Base-by-base conservation (phyloP, 2,888 invertebrate species). In the Acrobeloides nanus region DNA sequence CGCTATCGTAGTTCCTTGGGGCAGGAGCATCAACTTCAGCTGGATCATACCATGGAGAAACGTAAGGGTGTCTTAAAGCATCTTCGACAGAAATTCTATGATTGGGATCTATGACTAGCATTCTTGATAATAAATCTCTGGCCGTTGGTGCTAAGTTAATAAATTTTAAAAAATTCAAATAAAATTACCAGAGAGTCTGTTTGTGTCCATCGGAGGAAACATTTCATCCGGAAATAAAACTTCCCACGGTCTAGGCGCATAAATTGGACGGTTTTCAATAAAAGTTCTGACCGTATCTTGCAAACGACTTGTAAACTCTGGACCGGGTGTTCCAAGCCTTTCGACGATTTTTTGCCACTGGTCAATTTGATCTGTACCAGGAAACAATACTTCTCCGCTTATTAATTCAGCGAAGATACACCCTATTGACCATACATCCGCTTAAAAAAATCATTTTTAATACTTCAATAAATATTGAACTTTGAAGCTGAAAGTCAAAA, bases 31-130 rank as follows among this genome's bases (percentile, higher is more conserved):
- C 93, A 55, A 97, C 97, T 81, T 97, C 93, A 39, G 46, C 86
- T 78, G 95, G 93, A 79, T 97, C 95, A 79, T 90, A 97, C 97
- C 97, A 97, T 53, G 97, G 92, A 79, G 93, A 92, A 77, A 97
- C 97, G 81, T 97, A 99, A 53, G 93, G 90, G 78, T 99, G 97
- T 12, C 61, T 81, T 65, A 97, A 81, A 57, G 97, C 97, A 73
- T 95, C 92, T 77, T 95, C 93, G 45, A 99, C 95, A 42, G 89
- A 90, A 81, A 97, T 97, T 79, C 97, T 83, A 48, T 86, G 83
- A 78, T 92, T 89, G 41, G 97, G 97, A 80, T 97, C 97, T 76
- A 97, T 88, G 48, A 97, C 93, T 75, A 97, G 80, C 97, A 97
- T 97, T 78, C 87, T 85, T 55, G 88, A 89, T 66, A 97, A 82